Percentiles rank a stretch among this genome's conserved stretches.
These are phyloP conservation scores for Schizotus pectinicornis DNA, from an alignment of 2,888 invertebrate genomes.

Conservation along the genomic window DNA sequence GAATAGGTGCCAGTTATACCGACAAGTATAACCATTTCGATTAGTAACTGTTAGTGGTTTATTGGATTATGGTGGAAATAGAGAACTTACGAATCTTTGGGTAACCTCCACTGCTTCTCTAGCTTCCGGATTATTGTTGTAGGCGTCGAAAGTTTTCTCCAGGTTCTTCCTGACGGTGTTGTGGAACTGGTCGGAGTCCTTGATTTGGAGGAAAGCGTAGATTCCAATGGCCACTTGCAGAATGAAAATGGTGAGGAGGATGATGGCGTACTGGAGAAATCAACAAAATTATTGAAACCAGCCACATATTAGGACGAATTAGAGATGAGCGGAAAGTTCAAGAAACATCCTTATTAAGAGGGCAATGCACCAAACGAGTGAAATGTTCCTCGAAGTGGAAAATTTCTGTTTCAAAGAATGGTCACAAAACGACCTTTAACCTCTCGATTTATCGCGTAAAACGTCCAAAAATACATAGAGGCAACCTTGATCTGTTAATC, in stretches of 20 bases:
- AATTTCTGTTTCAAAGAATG: too few species aligned
- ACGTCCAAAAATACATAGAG: too few species aligned
- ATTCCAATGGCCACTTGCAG: conserved; percentile 75
- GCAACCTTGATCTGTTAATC: too few species aligned
- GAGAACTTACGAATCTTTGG: conserved; percentile 64
- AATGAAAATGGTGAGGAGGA: conserved; percentile 74
- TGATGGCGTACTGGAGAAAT: conserved; percentile 73
- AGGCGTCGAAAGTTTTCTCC: conserved; percentile 59
- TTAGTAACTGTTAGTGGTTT: conserved; percentile 5
- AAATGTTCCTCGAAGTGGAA: too few species aligned
- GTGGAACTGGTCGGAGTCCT: conserved; percentile 60
- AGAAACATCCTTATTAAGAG: not conserved
- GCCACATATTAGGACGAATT: not conserved
- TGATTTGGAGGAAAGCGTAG: conserved; percentile 68
- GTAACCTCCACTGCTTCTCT: conserved; percentile 67
- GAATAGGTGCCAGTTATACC: not conserved
- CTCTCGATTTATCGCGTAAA: too few species aligned
- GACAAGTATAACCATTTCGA: not conserved
- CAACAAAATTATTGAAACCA: conserved; percentile 12
- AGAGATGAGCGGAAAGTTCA: not conserved
- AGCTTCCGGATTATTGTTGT: conserved; percentile 56
- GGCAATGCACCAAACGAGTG: too few species aligned
- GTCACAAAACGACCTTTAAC: too few species aligned
- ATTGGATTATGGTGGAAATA: not conserved
- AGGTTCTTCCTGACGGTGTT: conserved; percentile 41